Evolutionary conservation across 2,888 invertebrate genomes (phyloP).

Genomic region (Synergus itoensis): DNA sequence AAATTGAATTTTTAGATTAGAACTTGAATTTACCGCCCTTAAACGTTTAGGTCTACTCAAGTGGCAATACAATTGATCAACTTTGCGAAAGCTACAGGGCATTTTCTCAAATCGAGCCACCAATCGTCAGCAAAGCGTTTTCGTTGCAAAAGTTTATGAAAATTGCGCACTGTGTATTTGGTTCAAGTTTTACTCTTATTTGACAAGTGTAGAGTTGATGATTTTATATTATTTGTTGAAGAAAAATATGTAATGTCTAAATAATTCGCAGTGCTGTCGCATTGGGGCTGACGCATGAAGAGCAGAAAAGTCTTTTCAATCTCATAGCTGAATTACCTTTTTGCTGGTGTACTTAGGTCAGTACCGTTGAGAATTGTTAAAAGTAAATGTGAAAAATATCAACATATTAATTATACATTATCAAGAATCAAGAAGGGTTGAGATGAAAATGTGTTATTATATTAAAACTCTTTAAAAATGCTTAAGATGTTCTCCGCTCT

Average conservation of each 20-base stretch:
- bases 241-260: background rate
- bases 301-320: conserved; percentile 52
- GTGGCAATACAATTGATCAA: conserved; percentile 63
- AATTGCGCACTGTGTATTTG: conserved; percentile 13
- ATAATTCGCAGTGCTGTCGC: conserved; percentile 53
- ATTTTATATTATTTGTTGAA: background rate
- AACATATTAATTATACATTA: conserved; percentile 59
- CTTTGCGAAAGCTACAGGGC: conserved; percentile 51
- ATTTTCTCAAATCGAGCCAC: conserved; percentile 52
- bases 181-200: background rate
- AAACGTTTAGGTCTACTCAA: conserved; percentile 49
- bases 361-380: conserved; percentile 67
- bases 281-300: conserved; percentile 58
- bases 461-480: background rate
- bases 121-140: conserved; percentile 57
- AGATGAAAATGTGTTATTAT: background rate
- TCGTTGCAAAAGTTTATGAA: conserved; percentile 44
- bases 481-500: background rate
- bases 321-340: conserved; percentile 68
- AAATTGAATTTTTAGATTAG: no score
- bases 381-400: conserved; percentile 64
- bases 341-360: conserved; percentile 69
- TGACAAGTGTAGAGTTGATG: background rate
- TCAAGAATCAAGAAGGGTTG: conserved; percentile 34
- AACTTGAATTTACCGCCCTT: background rate